Percentiles rank a stretch among this genome's conserved stretches.
Conservation (phyloP, 2,888 invertebrate species). For the Limenitis camilla region DNA sequence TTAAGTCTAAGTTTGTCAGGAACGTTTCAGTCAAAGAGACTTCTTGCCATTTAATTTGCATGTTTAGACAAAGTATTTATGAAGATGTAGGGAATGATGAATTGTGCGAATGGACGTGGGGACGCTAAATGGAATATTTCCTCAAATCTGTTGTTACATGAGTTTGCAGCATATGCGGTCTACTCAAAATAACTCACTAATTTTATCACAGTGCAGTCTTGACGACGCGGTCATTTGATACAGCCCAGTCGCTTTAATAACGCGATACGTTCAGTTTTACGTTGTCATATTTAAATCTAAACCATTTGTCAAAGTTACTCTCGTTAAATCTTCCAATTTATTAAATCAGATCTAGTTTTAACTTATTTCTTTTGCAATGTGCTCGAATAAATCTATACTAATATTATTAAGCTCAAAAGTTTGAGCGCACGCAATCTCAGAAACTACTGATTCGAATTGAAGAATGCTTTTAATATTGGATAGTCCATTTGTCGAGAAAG, state of each 20-base stretch:
- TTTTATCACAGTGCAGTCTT: slow-evolving; percentile 42
- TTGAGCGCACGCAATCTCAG: too few species aligned
- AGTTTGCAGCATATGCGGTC: slow-evolving; percentile 40
- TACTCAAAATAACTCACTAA: slow-evolving; percentile 50
- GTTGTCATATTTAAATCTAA: slow-evolving; percentile 1
- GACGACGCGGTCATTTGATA: slow-evolving; percentile 30
- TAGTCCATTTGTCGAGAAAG: too few species aligned
- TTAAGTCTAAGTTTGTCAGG: too few species aligned
- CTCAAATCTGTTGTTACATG: slow-evolving; percentile 50
- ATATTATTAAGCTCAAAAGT: too few species aligned
- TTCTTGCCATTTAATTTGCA: slow-evolving; percentile 2
- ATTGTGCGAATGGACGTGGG: slow-evolving; percentile 31
- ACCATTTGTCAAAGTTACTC: not conserved
- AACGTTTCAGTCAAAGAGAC: slow-evolving; percentile 9
- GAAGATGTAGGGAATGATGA: slow-evolving; percentile 38
- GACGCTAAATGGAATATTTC: slow-evolving; percentile 50
- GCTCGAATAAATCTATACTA: too few species aligned
- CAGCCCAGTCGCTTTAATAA: slow-evolving; percentile 29
- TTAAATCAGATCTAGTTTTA: too few species aligned
- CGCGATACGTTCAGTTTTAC: slow-evolving; percentile 14
- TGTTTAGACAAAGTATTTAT: slow-evolving; percentile 27
- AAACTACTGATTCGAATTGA: too few species aligned
- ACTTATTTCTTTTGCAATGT: too few species aligned
- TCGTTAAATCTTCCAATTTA: not conserved
- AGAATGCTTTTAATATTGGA: too few species aligned